Base-by-base conservation (phyloP, 1,140 invertebrate genomes). In the Euwallacea fornicatus region DNA sequence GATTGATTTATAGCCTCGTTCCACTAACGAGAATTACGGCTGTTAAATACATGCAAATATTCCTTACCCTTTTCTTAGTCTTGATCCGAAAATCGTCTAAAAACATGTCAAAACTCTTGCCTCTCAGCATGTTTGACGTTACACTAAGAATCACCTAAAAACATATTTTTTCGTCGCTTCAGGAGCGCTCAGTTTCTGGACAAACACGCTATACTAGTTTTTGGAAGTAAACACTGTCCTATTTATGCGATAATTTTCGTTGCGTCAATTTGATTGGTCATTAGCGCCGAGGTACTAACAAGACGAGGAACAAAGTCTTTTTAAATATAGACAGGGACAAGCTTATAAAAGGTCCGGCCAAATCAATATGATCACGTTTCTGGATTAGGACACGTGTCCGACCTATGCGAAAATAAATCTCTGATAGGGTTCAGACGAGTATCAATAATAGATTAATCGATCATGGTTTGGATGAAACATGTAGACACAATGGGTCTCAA, bases 201-300 rank as follows among this genome's bases (percentile, higher is more conserved):
- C 42, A 53, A 33, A 65, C 7, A 6, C 16, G 33, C 33, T 15
- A 56, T 50, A n/a, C 21, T 33, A 33, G 21, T 33, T 33, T 33
- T 33, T 33, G 1, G 21, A 8, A 41, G 21, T 58, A 41, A 53
- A 53, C 16, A 7, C 10, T 42, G 43, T 60, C 66, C 56, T 69
- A 69, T 69, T 69, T 69, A 69, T 69, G 13, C 47, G 16, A 61
- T 61, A 53, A 43, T 54, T 62, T 43, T 4, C 10, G 15, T 55
- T 69, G 62, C 67, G 67, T 69, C 67, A 69, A 69, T 69, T 69
- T 69, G 67, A 69, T 69, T 62, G 67, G 46, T 42, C 46, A 62
- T 69, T 69, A 69, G 67, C 44, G 42, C 7, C 13, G 54, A 15
- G 47, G 42, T 44, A 58, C 58, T 69, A 69, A 69, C 54, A 11